Percentiles rank a stretch among this genome's conserved stretches.
Conservation (phyloP, 2,113 vertebrate species). For the Macquaria ambigua region DNA sequence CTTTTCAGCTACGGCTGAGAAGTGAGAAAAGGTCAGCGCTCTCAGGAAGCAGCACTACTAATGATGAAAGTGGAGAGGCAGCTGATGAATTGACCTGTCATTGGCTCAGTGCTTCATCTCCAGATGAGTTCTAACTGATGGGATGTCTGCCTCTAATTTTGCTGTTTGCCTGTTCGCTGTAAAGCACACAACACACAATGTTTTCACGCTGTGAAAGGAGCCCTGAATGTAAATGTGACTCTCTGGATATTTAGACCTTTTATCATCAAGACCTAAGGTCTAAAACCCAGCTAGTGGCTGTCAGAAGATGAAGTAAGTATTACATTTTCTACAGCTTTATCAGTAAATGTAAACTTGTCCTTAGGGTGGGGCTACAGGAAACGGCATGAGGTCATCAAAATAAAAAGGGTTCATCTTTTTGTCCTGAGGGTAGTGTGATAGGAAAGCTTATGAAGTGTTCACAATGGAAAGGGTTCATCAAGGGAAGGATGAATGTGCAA, state of each 20-base stretch:
- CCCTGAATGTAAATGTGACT: slow-evolving; percentile 1
- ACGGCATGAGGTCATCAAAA: background rate
- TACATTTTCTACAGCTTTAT: background rate
- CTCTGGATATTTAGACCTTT: background rate
- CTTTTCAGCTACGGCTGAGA: background rate
- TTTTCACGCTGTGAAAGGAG: background rate
- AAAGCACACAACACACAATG: background rate
- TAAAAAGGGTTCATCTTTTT: background rate
- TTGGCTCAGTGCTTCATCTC: slow-evolving; percentile 28
- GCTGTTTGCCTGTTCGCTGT: background rate
- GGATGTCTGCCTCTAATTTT: slow-evolving; percentile 11
- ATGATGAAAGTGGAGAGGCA: slow-evolving; percentile 38
- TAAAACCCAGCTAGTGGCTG: background rate
- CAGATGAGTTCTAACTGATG: slow-evolving; percentile 48
- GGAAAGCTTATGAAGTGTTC: background rate
- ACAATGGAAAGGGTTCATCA: background rate
- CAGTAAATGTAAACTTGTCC: slow-evolving; percentile 6
- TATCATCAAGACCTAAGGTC: background rate
- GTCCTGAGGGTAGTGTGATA: background rate
- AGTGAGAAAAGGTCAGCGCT: slow-evolving; percentile 46
- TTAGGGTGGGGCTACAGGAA: background rate
- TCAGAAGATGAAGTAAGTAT: background rate
- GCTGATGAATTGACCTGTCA: slow-evolving; percentile 61
- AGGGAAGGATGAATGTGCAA: background rate
- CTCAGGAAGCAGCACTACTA: slow-evolving; percentile 32